Evolutionary conservation across 53 echinoderm and acorn worm genomes (phyloP), one percentile per base, ranked within the genome.

Genomic region (Mesocentrotus franciscanus): DNA sequence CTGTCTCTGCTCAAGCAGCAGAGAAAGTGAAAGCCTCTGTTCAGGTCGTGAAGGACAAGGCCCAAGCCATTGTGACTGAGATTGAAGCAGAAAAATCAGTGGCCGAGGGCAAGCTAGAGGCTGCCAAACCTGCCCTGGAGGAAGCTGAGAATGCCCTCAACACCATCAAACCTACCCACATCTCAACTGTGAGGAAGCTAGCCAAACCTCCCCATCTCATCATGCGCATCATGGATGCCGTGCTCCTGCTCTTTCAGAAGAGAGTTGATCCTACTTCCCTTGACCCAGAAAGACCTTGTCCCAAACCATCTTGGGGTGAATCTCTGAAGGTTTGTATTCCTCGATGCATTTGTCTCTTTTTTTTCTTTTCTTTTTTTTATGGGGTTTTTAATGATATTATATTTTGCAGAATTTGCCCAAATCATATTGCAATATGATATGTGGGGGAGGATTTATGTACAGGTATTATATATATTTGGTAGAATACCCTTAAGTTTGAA

Each of bases 191-290:
- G 34, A 94, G 99, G 60, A 99, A 99, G 84, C 96, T 99, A 36
- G 99, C 97, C 83, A 99, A 99, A 92, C 99, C 99, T 24, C 99
- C 99, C 1, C 99, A 99, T 87, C 98, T 99, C 60, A 99, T 99
- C 94, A 99, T 99, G 99, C 97, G 99, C 17, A 99, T 99, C 90
- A 99, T 99, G 98, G 99, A 99, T 92, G 95, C 95, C 62, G 99
- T 98, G 68, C 90, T 99, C 90, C 90, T 99, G 68, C 95, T 99
- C 59, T 99, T 98, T 61, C 98, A 97, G 87, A 97, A 97, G 95
- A 95, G 96, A 32, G 62, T 99, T 29, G 99, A 99, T 92, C 16
- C 76, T 0, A 36, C 59, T 10, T 22, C 66, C 74, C 60, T 95
- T 90, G 99, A 99, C 92, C 99, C 99, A 72, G 99, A 99, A 61